Evolutionary conservation across 2,797 vertebrate species (phyloP).

Genomic region (Cyclura pinguis): DNA sequence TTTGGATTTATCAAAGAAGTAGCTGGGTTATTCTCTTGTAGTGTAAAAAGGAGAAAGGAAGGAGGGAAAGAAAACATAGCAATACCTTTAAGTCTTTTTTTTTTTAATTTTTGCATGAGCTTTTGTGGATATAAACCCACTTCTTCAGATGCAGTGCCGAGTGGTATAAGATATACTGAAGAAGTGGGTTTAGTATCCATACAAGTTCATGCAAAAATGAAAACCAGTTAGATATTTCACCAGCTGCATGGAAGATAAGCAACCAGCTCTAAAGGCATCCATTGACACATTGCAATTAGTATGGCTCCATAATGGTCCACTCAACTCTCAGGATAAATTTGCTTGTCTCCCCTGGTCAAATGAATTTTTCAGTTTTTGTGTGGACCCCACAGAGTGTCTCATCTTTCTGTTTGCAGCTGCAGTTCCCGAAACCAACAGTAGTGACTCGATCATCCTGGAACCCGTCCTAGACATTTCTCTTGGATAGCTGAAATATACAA

Average conservation of each 20-base stretch:
- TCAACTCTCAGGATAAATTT: neutral
- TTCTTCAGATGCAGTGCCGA: too few species aligned
- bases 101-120: too few species aligned
- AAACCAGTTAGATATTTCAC: too few species aligned
- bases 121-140: too few species aligned
- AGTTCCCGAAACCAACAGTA: neutral
- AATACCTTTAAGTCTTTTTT: too few species aligned
- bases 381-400: neutral
- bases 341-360: neutral
- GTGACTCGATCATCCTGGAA: neutral
- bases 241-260: neutral
- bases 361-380: neutral
- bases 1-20: too few species aligned
- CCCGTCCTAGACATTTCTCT: too few species aligned
- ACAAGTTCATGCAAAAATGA: neutral
- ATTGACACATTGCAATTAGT: neutral
- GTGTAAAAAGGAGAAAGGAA: too few species aligned
- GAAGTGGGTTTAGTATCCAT: too few species aligned
- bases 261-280: neutral
- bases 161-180: too few species aligned
- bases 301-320: neutral
- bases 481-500: neutral
- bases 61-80: too few species aligned
- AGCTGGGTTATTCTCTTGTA: too few species aligned
- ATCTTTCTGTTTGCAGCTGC: neutral